Evolutionary conservation across 2,888 invertebrate genomes (phyloP).

Genomic region (Lasioglossum lativentre): DNA sequence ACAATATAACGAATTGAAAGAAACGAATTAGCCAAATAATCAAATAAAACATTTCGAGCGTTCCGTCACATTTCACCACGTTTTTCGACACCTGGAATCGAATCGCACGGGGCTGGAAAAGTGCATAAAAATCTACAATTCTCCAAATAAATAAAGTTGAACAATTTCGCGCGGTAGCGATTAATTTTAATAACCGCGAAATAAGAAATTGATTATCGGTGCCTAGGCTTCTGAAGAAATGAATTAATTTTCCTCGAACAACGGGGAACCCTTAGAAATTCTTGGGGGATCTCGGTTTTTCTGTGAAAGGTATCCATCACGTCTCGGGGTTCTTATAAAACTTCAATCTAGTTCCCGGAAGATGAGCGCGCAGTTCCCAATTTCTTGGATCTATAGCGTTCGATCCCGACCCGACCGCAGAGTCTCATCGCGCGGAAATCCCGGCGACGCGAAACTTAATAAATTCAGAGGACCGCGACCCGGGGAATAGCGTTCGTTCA

Average conservation of each 20-base stretch:
- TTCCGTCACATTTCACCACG: no score
- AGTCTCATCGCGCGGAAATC: neutral
- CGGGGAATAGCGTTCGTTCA: neutral
- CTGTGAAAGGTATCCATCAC: neutral
- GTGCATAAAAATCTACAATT: no score
- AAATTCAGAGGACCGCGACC: neutral
- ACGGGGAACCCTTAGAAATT: neutral
- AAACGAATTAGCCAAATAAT: no score
- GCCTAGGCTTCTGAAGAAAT: neutral
- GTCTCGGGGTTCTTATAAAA: neutral
- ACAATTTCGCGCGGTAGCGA: no score
- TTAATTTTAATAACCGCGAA: neutral
- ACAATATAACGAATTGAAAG: no score
- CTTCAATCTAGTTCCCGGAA: neutral
- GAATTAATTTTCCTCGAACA: neutral
- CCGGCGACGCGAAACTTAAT: constrained; percentile 1
- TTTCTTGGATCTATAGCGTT: neutral
- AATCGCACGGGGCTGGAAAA: no score
- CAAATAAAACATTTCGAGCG: no score
- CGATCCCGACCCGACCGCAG: neutral
- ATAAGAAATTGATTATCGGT: neutral
- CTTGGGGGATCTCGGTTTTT: neutral
- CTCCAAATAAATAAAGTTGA: no score
- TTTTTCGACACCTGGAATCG: no score
- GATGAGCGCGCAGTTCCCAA: neutral